Evolutionary conservation across 2,888 invertebrate species (phyloP).

Genomic region (Mimas tiliae): DNA sequence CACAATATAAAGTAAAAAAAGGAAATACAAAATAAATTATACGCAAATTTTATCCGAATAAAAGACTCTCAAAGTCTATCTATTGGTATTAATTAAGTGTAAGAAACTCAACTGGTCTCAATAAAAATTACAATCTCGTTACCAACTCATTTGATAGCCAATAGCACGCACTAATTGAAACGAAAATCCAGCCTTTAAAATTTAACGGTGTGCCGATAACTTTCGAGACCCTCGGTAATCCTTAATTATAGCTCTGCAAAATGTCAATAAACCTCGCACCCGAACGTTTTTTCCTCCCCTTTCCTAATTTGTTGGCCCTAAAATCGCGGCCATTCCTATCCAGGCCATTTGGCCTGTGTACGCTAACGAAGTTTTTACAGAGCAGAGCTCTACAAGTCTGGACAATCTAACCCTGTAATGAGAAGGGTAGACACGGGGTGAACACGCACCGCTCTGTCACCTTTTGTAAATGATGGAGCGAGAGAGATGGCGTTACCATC

Average conservation of each 20-base stretch:
- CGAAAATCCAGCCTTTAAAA: slow-evolving; percentile 67
- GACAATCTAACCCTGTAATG: slow-evolving; percentile 62
- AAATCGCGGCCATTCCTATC: slow-evolving; percentile 68
- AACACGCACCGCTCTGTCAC: slow-evolving; percentile 63
- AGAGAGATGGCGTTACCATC: slow-evolving; percentile 56
- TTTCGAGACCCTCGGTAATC: slow-evolving; percentile 66
- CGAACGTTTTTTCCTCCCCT: slow-evolving; percentile 74
- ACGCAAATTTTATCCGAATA: neutral
- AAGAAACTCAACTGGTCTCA: slow-evolving; percentile 40
- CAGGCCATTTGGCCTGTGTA: slow-evolving; percentile 41
- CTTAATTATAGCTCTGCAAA: slow-evolving; percentile 78
- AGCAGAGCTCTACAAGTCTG: slow-evolving; percentile 41
- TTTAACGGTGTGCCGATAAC: slow-evolving; percentile 73
- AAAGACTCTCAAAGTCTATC: slow-evolving; percentile 29
- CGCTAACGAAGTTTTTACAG: slow-evolving; percentile 1
- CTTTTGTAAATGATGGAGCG: slow-evolving; percentile 52
- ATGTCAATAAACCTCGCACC: slow-evolving; percentile 81
- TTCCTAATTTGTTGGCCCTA: slow-evolving; percentile 80
- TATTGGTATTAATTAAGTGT: slow-evolving; percentile 19
- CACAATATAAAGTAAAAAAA: neutral
- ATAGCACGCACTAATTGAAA: slow-evolving; percentile 62
- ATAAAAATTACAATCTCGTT: slow-evolving; percentile 47
- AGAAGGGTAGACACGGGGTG: slow-evolving; percentile 74
- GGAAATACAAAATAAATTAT: neutral
- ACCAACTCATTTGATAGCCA: slow-evolving; percentile 51